phyloP scores from a whole-genome alignment of 2,113 vertebrate species.

The Coptodon bakossiorum region DNA sequence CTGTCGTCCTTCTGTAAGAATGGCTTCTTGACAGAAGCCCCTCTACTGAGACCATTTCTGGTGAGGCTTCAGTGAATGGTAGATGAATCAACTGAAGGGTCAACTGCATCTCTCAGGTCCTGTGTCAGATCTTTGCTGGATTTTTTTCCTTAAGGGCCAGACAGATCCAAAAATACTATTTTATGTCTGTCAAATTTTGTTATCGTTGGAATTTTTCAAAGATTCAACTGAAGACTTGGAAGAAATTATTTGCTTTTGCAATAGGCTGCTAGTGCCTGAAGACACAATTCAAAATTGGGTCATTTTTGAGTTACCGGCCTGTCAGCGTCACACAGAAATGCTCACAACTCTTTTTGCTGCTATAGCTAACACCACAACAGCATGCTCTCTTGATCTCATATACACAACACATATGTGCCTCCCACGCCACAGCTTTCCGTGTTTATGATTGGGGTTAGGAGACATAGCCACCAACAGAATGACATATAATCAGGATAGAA shows the following conservation, averaged over 20 bases:
- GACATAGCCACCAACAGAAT: background rate
- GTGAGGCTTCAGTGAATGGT: background rate
- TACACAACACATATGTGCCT: background rate
- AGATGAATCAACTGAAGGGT: background rate
- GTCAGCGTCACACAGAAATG: background rate
- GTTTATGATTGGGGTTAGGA: background rate
- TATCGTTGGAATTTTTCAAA: background rate
- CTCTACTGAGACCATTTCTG: background rate
- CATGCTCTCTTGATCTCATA: background rate
- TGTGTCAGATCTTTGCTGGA: background rate
- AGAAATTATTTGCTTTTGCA: background rate
- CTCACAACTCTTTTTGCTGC: background rate
- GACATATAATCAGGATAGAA: background rate
- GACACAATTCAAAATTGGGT: background rate
- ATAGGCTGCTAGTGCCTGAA: background rate
- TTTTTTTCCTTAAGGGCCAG: background rate
- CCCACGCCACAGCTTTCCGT: background rate
- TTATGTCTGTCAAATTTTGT: background rate
- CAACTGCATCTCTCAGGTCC: background rate
- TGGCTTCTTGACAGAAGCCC: background rate
- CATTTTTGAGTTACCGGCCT: background rate
- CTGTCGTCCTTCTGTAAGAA: background rate
- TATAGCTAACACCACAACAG: background rate
- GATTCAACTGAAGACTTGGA: background rate
- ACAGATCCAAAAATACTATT: background rate